Conservation (phyloP, 2,113 vertebrate species). For the Pelusios castaneus region DNA sequence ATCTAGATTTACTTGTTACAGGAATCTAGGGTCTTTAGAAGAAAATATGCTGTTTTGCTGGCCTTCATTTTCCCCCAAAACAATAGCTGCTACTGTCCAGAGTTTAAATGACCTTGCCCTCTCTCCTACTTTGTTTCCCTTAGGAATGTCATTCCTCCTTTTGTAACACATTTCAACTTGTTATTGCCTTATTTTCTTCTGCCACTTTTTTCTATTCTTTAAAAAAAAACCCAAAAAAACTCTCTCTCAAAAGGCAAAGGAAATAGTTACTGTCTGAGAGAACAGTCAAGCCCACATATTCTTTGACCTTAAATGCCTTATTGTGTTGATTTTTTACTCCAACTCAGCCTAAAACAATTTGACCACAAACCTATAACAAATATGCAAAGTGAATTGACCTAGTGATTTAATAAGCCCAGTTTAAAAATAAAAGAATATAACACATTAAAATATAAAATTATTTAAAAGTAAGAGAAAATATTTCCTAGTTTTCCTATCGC, state of each 20-base stretch:
- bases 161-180: conserved; percentile 57
- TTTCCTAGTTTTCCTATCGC: neutral
- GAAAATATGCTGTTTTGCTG: conserved; percentile 56
- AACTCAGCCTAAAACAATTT: neutral
- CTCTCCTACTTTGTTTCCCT: conserved; percentile 77
- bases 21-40: conserved; percentile 26
- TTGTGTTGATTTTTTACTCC: neutral
- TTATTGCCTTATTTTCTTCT: conserved; percentile 55
- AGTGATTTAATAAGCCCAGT: neutral
- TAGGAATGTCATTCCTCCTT: conserved; percentile 78
- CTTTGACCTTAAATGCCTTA: neutral
- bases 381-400: neutral
- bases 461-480: neutral
- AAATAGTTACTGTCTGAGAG: neutral
- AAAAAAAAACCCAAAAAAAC: conserved; percentile 30
- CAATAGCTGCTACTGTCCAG: conserved; percentile 75
- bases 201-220: conserved; percentile 51
- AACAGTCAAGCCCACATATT: neutral
- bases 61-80: conserved; percentile 50
- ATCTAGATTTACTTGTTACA: neutral
- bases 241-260: neutral
- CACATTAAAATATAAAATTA: neutral
- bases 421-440: neutral
- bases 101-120: conserved; percentile 77
- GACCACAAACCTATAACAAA: neutral